These are phyloP conservation scores for Deilephila porcellus DNA, from an alignment of 2,888 invertebrate genomes.

Conservation along the genomic window DNA sequence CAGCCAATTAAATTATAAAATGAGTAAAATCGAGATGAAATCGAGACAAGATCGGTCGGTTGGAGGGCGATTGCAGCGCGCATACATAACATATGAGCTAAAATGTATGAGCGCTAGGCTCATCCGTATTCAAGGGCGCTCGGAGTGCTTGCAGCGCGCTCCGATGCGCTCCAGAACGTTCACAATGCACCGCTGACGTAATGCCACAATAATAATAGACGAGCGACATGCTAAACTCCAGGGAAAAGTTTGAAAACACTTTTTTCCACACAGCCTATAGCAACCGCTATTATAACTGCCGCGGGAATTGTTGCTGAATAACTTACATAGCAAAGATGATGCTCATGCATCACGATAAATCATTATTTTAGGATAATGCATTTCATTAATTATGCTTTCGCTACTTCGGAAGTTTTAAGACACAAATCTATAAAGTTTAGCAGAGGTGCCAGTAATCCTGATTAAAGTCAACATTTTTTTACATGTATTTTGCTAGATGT, in stretches of 20 bases:
- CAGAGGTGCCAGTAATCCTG: too few species aligned
- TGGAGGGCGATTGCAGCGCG: constrained; percentile 56
- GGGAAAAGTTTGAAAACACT: not conserved
- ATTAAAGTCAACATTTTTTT: too few species aligned
- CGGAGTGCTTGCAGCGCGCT: constrained; percentile 58
- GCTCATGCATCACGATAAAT: too few species aligned
- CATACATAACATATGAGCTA: constrained; percentile 69
- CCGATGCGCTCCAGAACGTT: constrained; percentile 53
- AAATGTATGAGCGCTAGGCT: constrained; percentile 44
- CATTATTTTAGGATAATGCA: too few species aligned
- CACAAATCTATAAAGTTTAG: too few species aligned
- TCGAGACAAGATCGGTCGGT: constrained; percentile 45
- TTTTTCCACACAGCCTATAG: not conserved
- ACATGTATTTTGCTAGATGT: too few species aligned
- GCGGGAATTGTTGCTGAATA: too few species aligned
- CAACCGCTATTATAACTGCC: too few species aligned
- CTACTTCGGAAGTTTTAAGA: too few species aligned
- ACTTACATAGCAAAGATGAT: too few species aligned
- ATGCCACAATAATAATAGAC: constrained; percentile 32
- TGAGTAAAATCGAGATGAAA: constrained; percentile 44
- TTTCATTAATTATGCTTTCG: too few species aligned
- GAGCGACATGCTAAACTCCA: constrained; percentile 19
- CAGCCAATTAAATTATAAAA: constrained; percentile 48
- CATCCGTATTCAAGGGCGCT: constrained; percentile 78
- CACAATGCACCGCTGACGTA: constrained; percentile 41